Percentiles rank a stretch among this genome's conserved stretches.
These are phyloP conservation scores for Lepus europaeus DNA, from an alignment of 2,113 vertebrate species.

Conservation along the genomic window DNA sequence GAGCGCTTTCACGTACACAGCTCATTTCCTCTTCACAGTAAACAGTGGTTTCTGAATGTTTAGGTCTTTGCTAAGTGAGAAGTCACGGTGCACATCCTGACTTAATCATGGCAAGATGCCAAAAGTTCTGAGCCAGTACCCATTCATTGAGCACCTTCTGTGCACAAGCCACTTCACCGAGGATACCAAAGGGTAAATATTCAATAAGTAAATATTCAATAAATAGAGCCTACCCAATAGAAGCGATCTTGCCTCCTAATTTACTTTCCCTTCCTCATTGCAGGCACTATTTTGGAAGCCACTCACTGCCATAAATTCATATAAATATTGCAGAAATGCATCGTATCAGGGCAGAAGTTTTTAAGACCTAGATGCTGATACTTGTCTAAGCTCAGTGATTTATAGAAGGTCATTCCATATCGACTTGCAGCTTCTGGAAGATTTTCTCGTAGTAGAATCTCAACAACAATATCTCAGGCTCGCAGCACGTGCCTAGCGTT, in stretches of 20 bases:
- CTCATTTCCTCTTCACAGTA: not conserved
- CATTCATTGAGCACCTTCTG: not conserved
- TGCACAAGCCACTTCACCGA: not conserved
- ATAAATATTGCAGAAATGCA: not conserved
- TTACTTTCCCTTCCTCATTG: not conserved
- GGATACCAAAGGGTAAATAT: not conserved
- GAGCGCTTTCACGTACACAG: not conserved
- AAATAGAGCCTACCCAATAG: not conserved
- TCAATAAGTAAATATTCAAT: not conserved
- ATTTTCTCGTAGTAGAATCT: not conserved
- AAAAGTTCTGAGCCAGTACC: not conserved
- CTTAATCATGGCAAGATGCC: conserved; percentile 15
- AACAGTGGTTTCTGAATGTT: not conserved
- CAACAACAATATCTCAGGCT: not conserved
- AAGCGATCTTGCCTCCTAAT: not conserved
- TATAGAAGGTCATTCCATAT: not conserved
- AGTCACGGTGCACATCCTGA: not conserved
- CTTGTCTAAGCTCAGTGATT: not conserved
- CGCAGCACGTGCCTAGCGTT: not conserved
- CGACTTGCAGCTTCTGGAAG: not conserved
- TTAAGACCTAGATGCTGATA: conserved; percentile 12
- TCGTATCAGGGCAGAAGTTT: conserved; percentile 12
- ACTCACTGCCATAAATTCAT: not conserved
- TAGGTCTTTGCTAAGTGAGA: conserved; percentile 45
- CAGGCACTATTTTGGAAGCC: not conserved